phyloP scores from a whole-genome alignment of 2,113 vertebrate genomes.

The Pseudois nayaur region DNA sequence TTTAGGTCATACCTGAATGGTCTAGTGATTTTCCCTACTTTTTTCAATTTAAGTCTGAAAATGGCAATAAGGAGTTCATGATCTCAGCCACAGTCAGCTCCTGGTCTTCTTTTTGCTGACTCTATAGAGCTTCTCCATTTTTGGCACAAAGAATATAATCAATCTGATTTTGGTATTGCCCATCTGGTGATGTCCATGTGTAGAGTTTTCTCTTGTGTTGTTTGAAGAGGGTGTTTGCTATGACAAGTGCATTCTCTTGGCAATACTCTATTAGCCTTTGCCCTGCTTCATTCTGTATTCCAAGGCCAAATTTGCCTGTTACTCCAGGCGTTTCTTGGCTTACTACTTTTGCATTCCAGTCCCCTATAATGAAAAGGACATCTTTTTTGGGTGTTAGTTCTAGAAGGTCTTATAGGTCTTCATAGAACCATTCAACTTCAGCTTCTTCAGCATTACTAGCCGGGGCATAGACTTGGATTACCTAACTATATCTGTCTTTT shows the following conservation, averaged over 20 bases:
- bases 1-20: neutral
- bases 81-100: neutral
- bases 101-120: neutral
- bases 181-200: neutral
- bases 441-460: neutral
- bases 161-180: neutral
- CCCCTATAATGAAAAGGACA: neutral
- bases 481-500: neutral
- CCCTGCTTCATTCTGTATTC: neutral
- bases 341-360: neutral
- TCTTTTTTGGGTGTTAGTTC: neutral
- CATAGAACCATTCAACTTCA: neutral
- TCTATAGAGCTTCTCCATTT: neutral
- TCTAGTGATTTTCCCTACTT: neutral
- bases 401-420: neutral
- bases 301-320: neutral
- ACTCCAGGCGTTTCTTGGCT: neutral
- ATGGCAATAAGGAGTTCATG: neutral
- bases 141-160: neutral
- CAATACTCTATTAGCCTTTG: neutral
- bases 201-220: neutral
- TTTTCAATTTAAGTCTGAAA: neutral
- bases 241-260: neutral
- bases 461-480: neutral
- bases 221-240: neutral